phyloP scores from a whole-genome alignment of 2,888 invertebrate species.

The Drosophila nigritarsus region DNA sequence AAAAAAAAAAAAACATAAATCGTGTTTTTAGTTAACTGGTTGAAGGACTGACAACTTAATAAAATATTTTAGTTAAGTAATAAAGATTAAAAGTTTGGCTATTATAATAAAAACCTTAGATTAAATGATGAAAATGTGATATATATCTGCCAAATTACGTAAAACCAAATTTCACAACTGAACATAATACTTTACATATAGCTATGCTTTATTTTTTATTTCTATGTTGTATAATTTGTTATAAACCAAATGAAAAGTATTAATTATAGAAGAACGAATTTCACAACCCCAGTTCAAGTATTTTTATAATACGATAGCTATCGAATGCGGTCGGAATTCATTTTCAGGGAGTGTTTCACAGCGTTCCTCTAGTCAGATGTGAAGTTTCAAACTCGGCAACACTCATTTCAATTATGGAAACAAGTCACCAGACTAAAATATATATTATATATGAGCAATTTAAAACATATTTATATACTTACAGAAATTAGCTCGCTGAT shows the following conservation, averaged over 20 bases:
- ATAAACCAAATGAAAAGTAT: neutral
- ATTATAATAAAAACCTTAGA: neutral
- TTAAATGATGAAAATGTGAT: neutral
- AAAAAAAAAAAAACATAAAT: neutral
- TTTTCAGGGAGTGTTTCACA: neutral
- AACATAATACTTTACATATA: neutral
- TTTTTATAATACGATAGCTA: neutral
- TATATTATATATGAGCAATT: neutral
- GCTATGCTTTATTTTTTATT: neutral
- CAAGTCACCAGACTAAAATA: neutral
- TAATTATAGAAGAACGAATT: neutral
- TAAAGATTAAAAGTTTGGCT: neutral
- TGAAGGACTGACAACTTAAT: neutral
- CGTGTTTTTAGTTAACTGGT: neutral
- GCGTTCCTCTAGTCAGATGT: no score
- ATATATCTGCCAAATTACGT: neutral
- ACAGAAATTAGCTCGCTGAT: slow-evolving; percentile 81
- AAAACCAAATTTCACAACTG: neutral
- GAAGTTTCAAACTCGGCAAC: neutral
- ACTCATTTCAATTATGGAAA: neutral
- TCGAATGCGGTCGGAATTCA: neutral
- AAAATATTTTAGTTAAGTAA: neutral
- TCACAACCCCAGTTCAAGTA: neutral
- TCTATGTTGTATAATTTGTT: neutral
- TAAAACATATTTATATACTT: slow-evolving; percentile 56